Percentiles rank a stretch among this genome's conserved stretches.
Evolutionary conservation across 2,113 vertebrate species (phyloP).

Genomic region (Myotis lucifugus): DNA sequence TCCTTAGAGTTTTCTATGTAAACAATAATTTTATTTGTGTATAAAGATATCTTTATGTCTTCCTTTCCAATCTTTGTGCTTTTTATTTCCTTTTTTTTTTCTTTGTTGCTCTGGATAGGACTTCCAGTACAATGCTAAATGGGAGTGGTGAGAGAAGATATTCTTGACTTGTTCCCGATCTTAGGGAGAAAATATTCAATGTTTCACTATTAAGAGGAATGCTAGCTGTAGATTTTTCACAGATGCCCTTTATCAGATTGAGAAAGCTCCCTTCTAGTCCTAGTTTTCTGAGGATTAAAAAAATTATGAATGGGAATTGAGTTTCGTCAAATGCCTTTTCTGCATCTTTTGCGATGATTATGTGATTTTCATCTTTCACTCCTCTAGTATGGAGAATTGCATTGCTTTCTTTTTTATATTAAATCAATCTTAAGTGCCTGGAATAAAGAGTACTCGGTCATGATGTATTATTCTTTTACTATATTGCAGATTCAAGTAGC

Average conservation of each 20-base stretch:
- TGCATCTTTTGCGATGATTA: not conserved
- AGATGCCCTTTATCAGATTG: not conserved
- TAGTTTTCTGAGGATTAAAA: slow-evolving; percentile 1
- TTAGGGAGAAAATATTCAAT: not conserved
- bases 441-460: not conserved
- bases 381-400: not conserved
- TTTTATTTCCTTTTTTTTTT: not conserved
- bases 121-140: not conserved
- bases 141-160: not conserved
- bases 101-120: not conserved
- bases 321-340: not conserved
- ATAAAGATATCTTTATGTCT: not conserved
- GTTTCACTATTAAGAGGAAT: not conserved
- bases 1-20: not conserved
- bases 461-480: not conserved
- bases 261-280: not conserved
- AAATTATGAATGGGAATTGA: not conserved
- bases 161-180: not conserved
- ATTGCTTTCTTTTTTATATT: not conserved
- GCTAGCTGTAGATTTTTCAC: not conserved
- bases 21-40: not conserved
- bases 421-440: not conserved
- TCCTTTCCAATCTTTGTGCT: not conserved
- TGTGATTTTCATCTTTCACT: not conserved
- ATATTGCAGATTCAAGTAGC: not conserved